Conservation (phyloP, 2,797 vertebrate genomes). For the Craterocephalus amniculus region DNA sequence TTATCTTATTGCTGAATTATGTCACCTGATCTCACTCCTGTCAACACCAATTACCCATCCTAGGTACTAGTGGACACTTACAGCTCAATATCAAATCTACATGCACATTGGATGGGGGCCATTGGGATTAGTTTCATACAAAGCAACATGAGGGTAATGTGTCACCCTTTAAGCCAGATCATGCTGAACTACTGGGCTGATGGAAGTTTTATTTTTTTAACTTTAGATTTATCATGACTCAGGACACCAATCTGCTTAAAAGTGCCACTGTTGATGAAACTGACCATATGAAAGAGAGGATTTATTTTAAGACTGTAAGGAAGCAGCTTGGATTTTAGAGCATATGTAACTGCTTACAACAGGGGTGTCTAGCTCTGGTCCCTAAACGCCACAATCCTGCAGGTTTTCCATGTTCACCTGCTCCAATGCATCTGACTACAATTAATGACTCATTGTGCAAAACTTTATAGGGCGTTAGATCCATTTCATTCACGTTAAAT, state of each 20-base stretch:
- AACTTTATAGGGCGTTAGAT: too few relatives aligned
- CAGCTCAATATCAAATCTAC: constrained; percentile 1
- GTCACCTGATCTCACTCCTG: not conserved
- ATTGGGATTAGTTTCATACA: not conserved
- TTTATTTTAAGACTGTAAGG: not conserved
- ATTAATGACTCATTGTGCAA: too few relatives aligned
- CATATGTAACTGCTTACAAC: not conserved
- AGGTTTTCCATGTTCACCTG: too few relatives aligned
- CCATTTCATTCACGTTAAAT: too few relatives aligned
- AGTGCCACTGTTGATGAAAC: not conserved
- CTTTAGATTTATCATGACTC: constrained; percentile 5
- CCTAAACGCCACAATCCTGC: too few relatives aligned
- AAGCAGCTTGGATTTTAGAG: not conserved
- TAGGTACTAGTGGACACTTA: not conserved
- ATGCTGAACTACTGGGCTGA: constrained; percentile 4
- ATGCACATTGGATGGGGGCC: constrained; percentile 2
- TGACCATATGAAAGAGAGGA: not conserved
- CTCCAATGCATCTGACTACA: too few relatives aligned
- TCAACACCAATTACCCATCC: not conserved
- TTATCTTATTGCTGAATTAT: not conserved
- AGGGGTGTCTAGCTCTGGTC: too few relatives aligned
- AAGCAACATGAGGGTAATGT: not conserved
- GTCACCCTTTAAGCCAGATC: not conserved
- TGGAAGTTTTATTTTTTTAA: not conserved
- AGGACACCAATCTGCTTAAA: not conserved